These are phyloP conservation scores for Drosophila gunungcola DNA, from an alignment of 1,140 invertebrate species.

Conservation along the genomic window DNA sequence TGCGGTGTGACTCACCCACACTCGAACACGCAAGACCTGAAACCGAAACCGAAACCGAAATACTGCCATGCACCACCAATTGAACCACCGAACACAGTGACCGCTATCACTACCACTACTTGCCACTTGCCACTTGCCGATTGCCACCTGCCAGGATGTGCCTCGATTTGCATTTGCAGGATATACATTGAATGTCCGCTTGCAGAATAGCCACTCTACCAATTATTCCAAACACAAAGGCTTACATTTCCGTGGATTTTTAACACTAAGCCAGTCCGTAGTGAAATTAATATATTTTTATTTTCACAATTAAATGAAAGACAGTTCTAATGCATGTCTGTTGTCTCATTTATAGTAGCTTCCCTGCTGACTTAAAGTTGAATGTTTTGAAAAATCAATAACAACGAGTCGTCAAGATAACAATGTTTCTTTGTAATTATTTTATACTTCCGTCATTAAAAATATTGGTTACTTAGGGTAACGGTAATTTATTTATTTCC, in stretches of 20 bases:
- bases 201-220: not conserved
- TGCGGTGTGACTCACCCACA: conserved; percentile 40
- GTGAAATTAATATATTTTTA: not conserved
- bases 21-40: conserved; percentile 18
- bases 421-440: no score
- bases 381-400: no score
- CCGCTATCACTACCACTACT: no score
- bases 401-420: no score
- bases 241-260: not conserved
- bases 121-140: no score
- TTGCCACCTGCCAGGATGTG: conserved; percentile 24
- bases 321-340: no score
- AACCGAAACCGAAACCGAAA: conserved; percentile 27
- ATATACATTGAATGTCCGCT: not conserved
- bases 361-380: no score
- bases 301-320: not conserved
- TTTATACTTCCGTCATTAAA: no score
- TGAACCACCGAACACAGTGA: not conserved
- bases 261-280: not conserved
- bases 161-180: conserved; percentile 18
- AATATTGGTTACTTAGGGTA: no score
- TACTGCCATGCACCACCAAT: conserved; percentile 10
- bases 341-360: no score
- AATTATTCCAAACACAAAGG: not conserved
- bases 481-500: not conserved